Conservation (phyloP, 2,113 vertebrate species). For the Anolis sagrei region DNA sequence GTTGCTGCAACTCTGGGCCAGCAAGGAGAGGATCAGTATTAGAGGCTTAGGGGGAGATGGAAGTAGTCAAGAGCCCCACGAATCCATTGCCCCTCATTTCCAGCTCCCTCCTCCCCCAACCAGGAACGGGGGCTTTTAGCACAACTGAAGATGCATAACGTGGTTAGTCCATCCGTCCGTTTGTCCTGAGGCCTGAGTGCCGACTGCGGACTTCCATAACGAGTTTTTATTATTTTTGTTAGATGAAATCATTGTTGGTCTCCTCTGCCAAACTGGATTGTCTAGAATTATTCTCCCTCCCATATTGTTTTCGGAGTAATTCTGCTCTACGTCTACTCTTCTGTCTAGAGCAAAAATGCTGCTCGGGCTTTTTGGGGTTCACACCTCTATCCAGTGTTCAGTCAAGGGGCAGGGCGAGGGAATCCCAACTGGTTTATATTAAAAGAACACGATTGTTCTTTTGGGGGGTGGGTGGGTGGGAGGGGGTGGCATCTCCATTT, state of each 20-base stretch:
- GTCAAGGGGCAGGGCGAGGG: not conserved
- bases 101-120: not conserved
- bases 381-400: not conserved
- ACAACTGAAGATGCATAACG: conserved; percentile 20
- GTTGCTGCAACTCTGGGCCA: conserved; percentile 36
- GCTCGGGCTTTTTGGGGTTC: not conserved
- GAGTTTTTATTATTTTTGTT: conserved; percentile 9
- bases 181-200: conserved; percentile 12
- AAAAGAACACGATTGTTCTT: not conserved
- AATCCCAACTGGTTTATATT: conserved; percentile 7
- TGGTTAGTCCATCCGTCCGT: conserved; percentile 19
- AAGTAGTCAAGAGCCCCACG: conserved; percentile 14
- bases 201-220: conserved; percentile 25
- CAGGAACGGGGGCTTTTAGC: conserved; percentile 21
- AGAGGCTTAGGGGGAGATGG: not conserved
- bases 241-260: conserved; percentile 31
- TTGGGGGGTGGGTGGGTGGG: not conserved
- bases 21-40: conserved; percentile 20
- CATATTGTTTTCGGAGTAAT: not conserved
- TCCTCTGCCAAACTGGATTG: conserved; percentile 17
- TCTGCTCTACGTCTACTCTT: not conserved
- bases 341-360: conserved; percentile 13
- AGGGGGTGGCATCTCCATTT: conserved; percentile 5
- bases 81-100: conserved; percentile 23
- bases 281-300: conserved; percentile 5